These are phyloP conservation scores for Cheilosia urbana DNA, from an alignment of 2,888 invertebrate species.

Conservation along the genomic window DNA sequence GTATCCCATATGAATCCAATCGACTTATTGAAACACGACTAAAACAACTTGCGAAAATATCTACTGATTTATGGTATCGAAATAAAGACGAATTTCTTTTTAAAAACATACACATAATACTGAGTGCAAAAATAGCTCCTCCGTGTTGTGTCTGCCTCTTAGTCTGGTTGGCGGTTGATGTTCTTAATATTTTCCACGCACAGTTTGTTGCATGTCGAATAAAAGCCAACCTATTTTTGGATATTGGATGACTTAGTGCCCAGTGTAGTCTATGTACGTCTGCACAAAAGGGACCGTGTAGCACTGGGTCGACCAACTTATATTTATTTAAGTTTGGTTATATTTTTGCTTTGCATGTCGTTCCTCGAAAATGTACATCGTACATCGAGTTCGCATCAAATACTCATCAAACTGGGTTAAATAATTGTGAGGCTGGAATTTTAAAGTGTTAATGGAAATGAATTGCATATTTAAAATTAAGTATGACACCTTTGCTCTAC, in stretches of 20 bases:
- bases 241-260: slow-evolving; percentile 65
- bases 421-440: neutral
- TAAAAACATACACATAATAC: neutral
- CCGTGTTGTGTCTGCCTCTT: slow-evolving; percentile 35
- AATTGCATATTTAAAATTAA: neutral
- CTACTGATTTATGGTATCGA: neutral
- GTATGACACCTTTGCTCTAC: neutral
- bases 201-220: slow-evolving; percentile 58
- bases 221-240: slow-evolving; percentile 66
- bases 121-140: neutral
- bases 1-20: too few species aligned
- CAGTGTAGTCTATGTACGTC: slow-evolving; percentile 20
- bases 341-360: neutral
- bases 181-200: slow-evolving; percentile 65
- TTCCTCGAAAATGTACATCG: neutral
- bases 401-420: neutral
- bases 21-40: too few species aligned
- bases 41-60: too few species aligned
- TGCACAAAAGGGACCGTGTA: neutral
- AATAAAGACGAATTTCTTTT: neutral
- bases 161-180: slow-evolving; percentile 42
- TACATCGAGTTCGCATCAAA: neutral
- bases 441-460: neutral
- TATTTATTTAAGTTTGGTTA: neutral
- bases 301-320: neutral